Evolutionary conservation across 2,888 invertebrate genomes (phyloP).

Genomic region (Amiota minor): DNA sequence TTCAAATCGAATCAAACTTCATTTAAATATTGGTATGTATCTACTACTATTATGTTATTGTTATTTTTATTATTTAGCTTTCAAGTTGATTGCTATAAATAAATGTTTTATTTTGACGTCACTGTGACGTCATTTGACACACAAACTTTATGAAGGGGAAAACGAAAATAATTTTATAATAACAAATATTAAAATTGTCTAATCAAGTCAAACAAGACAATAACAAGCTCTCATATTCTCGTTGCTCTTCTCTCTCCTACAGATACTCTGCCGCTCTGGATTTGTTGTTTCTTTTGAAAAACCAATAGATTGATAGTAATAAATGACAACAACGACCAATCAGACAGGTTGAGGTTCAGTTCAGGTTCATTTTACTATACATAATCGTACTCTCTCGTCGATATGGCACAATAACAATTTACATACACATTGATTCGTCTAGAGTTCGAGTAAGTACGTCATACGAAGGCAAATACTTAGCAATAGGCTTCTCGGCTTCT

Average conservation of each 20-base stretch:
- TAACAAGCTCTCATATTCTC: background rate
- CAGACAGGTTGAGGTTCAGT: slow-evolving; percentile 16
- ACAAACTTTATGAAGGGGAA: background rate
- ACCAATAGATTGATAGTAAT: background rate
- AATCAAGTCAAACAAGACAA: slow-evolving; percentile 44
- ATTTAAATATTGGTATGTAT: slow-evolving; percentile 59
- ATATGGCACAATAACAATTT: background rate
- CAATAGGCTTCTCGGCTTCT: no score
- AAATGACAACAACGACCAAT: background rate
- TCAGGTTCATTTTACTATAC: slow-evolving; percentile 2
- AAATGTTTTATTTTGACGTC: slow-evolving; percentile 63
- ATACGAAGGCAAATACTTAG: background rate
- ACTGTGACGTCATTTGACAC: slow-evolving; percentile 64
- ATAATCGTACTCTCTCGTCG: background rate
- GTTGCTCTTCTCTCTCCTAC: background rate
- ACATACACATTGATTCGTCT: no score
- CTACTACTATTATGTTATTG: slow-evolving; percentile 12
- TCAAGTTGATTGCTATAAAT: slow-evolving; percentile 51
- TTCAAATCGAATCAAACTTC: slow-evolving; percentile 61
- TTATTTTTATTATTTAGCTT: slow-evolving; percentile 43
- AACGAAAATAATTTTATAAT: slow-evolving; percentile 59
- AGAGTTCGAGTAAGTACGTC: background rate
- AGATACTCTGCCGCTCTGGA: background rate
- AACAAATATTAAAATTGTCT: slow-evolving; percentile 54
- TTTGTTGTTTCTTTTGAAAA: slow-evolving; percentile 37